Evolutionary conservation across 2,888 invertebrate species (phyloP), one percentile per base, ranked within the genome.

Genomic region (Ametastegia equiseti): DNA sequence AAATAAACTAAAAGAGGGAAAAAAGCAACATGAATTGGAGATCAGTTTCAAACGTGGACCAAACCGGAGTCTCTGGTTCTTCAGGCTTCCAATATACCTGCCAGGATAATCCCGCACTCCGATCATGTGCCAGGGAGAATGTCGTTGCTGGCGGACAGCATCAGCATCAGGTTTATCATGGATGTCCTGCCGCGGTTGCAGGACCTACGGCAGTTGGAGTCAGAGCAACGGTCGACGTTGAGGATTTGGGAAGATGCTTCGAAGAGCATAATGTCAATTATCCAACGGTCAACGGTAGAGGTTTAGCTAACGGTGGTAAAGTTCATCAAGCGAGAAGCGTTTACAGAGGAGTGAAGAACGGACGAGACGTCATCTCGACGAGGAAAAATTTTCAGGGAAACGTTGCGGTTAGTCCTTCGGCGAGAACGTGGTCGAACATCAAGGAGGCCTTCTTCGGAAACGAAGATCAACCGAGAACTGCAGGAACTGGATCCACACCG

Each of bases 171-270:
- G 60, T 30, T 30, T 60, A 60, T n/a, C n/a, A n/a, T 13, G 60
- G 60, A 23, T 60, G 60, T 60, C 60, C 60, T 15, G 54, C 11
- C 0, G 54, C 54, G 54, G 54, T 1, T 23, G 54, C 11, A 6
- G 23, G n/a, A n/a, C n/a, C n/a, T 2, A 23, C 23, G 9, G 60
- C 60, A 42, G 15, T n/a, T 4, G 47, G 15, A 47, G 1, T 4
- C 3, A 13, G 13, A 47, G n/a, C 15, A 30, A 84, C 89, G 3
- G 84, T 90, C 0, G 90, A 90, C 81, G 88, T 90, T 13, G 90
- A 90, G 73, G 90, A 90, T 67, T 80, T 90, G 77, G 90, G 88
- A 1, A 84, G 85, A 54, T 86, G 84, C 50, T 87, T 88, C 80
- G 87, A 86, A 4, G 83, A 86, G 27, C 85, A 84, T 6, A 84